Percentiles rank a stretch among this genome's conserved stretches.
Evolutionary conservation across 2,797 vertebrate species (phyloP).

Genomic region (Octomys mimax): DNA sequence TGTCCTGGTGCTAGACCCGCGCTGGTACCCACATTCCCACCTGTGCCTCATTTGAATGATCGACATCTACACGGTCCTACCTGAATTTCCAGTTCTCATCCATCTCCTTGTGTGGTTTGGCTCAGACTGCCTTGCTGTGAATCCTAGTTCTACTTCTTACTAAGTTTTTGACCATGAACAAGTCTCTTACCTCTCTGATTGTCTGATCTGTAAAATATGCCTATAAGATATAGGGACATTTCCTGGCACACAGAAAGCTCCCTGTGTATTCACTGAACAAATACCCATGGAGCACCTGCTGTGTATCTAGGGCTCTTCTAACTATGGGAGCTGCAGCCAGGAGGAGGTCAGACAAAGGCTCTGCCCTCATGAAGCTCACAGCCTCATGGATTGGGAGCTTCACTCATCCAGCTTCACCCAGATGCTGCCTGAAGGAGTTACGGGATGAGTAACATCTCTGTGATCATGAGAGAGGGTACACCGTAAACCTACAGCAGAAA

Average conservation of each 20-base stretch:
- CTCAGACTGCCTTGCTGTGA: neutral
- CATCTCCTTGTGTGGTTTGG: neutral
- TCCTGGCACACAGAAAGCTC: neutral
- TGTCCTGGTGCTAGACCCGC: neutral
- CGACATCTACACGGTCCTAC: neutral
- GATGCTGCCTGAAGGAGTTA: slow-evolving; percentile 43
- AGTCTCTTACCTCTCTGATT: slow-evolving; percentile 15
- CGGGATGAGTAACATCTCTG: neutral
- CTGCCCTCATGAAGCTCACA: neutral
- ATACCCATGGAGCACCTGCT: neutral
- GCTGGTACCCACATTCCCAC: neutral
- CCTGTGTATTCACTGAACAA: neutral
- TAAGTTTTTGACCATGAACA: neutral
- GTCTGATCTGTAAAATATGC: neutral
- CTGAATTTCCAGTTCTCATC: neutral
- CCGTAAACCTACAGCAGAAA: neutral
- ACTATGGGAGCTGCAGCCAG: neutral
- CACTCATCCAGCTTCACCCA: neutral
- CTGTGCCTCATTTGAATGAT: neutral
- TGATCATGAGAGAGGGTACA: neutral
- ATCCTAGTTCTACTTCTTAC: neutral
- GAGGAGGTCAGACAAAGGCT: neutral
- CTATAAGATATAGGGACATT: neutral
- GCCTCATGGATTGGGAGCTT: neutral
- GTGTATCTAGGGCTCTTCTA: neutral